A percentile compares a stretch with the other conserved stretches of the same genome.
Evolutionary conservation across 2,888 invertebrate species (phyloP).

Genomic region (Drosophila borealis): DNA sequence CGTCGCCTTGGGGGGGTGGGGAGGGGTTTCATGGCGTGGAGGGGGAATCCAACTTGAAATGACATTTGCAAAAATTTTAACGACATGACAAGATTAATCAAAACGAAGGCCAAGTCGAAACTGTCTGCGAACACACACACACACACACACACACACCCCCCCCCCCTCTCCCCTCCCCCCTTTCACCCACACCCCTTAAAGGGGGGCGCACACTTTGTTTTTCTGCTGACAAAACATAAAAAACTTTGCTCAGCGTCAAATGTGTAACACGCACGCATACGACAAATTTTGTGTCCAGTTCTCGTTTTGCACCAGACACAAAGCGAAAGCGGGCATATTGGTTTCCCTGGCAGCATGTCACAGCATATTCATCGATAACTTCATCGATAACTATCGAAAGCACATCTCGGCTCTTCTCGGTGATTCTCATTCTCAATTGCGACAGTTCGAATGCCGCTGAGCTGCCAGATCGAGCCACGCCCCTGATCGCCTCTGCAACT

Average conservation of each 20-base stretch:
- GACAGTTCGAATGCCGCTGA: too few species aligned
- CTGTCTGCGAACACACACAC: constrained; percentile 31
- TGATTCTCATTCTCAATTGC: too few species aligned
- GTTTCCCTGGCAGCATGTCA: too few species aligned
- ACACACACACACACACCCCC: not conserved
- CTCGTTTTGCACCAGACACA: too few species aligned
- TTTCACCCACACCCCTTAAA: not conserved
- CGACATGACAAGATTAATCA: constrained; percentile 79
- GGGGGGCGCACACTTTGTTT: constrained; percentile 43
- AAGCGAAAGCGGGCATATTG: not conserved
- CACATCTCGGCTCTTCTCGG: too few species aligned
- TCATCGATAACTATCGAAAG: too few species aligned
- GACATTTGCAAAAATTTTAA: constrained; percentile 80
- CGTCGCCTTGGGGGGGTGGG: not conserved
- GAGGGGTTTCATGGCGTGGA: too few species aligned
- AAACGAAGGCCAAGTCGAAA: constrained; percentile 61
- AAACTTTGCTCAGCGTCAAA: constrained; percentile 47
- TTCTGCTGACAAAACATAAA: constrained; percentile 74
- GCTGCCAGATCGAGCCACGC: too few species aligned
- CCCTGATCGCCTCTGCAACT: too few species aligned
- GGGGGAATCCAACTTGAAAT: constrained; percentile 66
- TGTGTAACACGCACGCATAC: constrained; percentile 73
- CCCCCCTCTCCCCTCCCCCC: not conserved
- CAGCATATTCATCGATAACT: too few species aligned
- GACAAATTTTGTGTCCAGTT: constrained; percentile 54